Conservation (phyloP, 2,113 vertebrate species). For the Onychorhynchus coronatus region DNA sequence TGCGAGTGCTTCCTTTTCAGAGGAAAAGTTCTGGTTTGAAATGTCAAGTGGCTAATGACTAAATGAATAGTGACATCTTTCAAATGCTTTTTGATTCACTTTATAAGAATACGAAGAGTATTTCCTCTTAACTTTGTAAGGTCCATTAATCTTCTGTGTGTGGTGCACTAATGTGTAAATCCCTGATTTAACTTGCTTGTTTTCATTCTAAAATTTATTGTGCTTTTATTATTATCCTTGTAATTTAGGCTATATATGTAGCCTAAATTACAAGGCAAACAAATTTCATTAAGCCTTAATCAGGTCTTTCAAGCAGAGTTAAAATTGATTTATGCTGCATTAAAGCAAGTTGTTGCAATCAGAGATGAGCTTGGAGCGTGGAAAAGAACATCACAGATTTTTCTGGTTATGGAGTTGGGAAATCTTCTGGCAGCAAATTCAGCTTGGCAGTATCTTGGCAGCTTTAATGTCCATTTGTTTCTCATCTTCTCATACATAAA, state of each 20-base stretch:
- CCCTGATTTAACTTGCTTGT: not conserved
- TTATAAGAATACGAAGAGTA: not conserved
- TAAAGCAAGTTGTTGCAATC: not conserved
- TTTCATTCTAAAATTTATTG: not conserved
- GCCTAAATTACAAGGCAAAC: not conserved
- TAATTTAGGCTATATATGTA: too few relatives aligned
- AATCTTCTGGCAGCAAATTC: not conserved
- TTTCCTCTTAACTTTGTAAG: not conserved
- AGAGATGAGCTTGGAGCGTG: not conserved
- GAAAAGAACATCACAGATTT: not conserved
- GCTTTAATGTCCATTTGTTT: not conserved
- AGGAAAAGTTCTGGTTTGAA: not conserved
- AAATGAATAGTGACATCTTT: not conserved
- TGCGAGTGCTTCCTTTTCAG: not conserved
- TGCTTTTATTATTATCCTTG: not conserved
- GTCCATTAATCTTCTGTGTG: accelerated
- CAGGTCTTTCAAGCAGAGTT: not conserved
- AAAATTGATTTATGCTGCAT: not conserved
- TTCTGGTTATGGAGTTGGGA: not conserved
- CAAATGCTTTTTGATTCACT: not conserved
- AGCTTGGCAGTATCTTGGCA: not conserved
- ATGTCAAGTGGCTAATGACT: not conserved
- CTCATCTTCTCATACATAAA: not conserved
- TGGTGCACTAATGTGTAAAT: not conserved
- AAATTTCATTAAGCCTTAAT: not conserved